These are phyloP conservation scores for Anagyrus pseudococci DNA, from an alignment of 2,888 invertebrate genomes.

Conservation along the genomic window DNA sequence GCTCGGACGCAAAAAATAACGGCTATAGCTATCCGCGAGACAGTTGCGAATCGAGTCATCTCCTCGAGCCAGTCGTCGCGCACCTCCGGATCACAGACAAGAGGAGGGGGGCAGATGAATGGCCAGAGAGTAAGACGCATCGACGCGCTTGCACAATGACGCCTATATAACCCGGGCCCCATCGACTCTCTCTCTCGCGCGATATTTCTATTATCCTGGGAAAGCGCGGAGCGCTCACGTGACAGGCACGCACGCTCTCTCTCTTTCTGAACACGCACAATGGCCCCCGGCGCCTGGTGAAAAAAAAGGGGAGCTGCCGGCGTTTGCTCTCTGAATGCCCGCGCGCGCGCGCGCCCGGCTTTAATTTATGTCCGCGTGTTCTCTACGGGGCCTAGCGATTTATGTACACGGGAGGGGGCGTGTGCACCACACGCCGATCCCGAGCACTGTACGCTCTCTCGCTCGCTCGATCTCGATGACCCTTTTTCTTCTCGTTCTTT, in stretches of 20 bases:
- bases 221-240: not conserved
- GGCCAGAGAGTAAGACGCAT: conserved; percentile 29
- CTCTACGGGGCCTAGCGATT: conserved; percentile 26
- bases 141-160: conserved; percentile 19
- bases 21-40: too few species aligned
- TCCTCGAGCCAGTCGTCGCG: not conserved
- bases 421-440: not conserved
- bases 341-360: conserved; percentile 16
- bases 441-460: too few species aligned
- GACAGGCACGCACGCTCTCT: not conserved
- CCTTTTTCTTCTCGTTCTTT: not conserved
- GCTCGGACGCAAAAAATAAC: too few species aligned
- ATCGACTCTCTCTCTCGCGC: conserved; percentile 1
- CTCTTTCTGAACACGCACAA: conserved; percentile 18
- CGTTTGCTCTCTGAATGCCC: conserved; percentile 18
- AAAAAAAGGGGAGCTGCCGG: not conserved
- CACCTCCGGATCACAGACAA: too few species aligned
- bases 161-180: conserved; percentile 24
- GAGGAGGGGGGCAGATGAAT: too few species aligned
- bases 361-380: conserved; percentile 29
- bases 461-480: not conserved
- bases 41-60: too few species aligned
- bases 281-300: conserved; percentile 5
- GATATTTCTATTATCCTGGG: conserved; percentile 25
- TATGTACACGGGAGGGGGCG: conserved; percentile 10